Conservation (phyloP, 2,113 vertebrate species). For the Cyanistes caeruleus region DNA sequence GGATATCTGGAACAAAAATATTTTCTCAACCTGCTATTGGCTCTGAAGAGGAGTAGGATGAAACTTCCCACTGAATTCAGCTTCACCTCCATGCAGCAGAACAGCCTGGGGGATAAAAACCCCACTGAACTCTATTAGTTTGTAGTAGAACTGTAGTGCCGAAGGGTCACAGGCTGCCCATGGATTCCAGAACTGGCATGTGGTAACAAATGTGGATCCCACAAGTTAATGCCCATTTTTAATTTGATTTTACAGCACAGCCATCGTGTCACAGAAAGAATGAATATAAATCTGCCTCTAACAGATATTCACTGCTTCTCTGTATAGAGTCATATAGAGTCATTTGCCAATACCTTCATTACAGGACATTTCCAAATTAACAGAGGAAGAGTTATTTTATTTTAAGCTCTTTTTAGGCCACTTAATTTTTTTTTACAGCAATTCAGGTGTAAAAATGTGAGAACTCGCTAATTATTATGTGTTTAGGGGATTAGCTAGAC, state of each 20-base stretch:
- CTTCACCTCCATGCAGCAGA: background rate
- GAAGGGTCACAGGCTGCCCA: background rate
- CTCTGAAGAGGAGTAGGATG: background rate
- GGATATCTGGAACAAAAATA: background rate
- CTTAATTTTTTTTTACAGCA: background rate
- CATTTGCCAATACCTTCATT: background rate
- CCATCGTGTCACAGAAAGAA: background rate
- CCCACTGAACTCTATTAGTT: too few relatives aligned
- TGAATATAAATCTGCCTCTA: background rate
- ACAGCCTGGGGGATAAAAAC: background rate
- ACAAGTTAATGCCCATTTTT: background rate
- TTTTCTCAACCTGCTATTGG: background rate
- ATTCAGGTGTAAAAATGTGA: background rate
- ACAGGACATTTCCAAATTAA: background rate
- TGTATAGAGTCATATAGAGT: background rate
- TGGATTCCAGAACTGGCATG: background rate
- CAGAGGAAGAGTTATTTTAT: background rate
- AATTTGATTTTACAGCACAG: background rate
- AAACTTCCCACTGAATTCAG: background rate
- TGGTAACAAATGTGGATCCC: background rate
- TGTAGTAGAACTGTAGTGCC: background rate
- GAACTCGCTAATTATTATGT: conserved; percentile 9
- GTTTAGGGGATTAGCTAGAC: background rate
- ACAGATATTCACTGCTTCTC: background rate
- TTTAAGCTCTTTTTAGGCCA: background rate